Conservation (phyloP, 2,888 invertebrate species). For the Agrilus biguttatus region DNA sequence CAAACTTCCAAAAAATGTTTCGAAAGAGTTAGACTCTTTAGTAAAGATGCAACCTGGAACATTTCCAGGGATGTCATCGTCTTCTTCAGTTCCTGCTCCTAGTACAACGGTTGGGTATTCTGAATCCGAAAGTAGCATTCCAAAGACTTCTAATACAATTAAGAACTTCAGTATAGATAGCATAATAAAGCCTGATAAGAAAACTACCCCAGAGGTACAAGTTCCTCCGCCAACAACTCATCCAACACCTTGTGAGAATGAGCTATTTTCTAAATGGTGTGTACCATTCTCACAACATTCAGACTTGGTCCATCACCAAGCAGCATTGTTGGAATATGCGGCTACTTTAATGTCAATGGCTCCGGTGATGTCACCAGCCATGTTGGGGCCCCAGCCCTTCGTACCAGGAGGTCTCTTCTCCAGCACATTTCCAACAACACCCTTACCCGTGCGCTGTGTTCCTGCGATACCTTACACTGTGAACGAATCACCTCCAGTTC, state of each 20-base stretch:
- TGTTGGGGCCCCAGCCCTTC: conserved; percentile 18
- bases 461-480: too few relatives aligned
- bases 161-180: conserved; percentile 75
- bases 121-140: conserved; percentile 11
- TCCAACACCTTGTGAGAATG: conserved; percentile 12
- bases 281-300: too few relatives aligned
- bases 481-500: too few relatives aligned
- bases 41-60: conserved; percentile 25
- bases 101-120: conserved; percentile 11
- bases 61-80: conserved; percentile 10
- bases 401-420: conserved; percentile 17
- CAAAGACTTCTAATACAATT: conserved; percentile 31
- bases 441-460: conserved; percentile 14
- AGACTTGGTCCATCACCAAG: conserved; percentile 15
- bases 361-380: conserved; percentile 12
- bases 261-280: conserved; percentile 10
- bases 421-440: conserved; percentile 17
- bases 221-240: conserved; percentile 10
- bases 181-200: conserved; percentile 55
- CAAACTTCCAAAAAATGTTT: conserved; percentile 58
- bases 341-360: conserved; percentile 17
- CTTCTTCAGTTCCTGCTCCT: conserved; percentile 7
- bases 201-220: conserved; percentile 8
- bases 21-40: conserved; percentile 45
- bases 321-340: conserved; percentile 18